A percentile compares a stretch with the other conserved stretches of the same genome.
phyloP scores from a whole-genome alignment of 2,888 invertebrate genomes.

The Protophormia terraenovae region DNA sequence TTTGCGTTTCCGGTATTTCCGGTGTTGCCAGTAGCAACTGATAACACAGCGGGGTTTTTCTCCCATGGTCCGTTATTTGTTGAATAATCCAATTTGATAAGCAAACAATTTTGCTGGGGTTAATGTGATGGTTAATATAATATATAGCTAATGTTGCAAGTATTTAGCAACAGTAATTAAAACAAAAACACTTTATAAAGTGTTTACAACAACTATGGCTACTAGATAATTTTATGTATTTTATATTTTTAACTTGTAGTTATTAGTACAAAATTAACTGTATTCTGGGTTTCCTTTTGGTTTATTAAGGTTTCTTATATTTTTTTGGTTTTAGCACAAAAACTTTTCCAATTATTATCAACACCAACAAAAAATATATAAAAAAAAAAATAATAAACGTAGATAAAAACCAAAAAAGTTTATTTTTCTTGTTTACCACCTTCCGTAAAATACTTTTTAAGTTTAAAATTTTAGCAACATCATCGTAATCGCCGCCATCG shows the following conservation, averaged over 20 bases:
- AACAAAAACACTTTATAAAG: neutral
- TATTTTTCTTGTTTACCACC: too few relatives aligned
- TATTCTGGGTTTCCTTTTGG: too few relatives aligned
- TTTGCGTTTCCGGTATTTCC: constrained; percentile 73
- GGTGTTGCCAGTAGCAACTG: constrained; percentile 72
- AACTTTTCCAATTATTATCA: constrained; percentile 53
- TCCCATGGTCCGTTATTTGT: constrained; percentile 78
- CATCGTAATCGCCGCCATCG: constrained; percentile 41
- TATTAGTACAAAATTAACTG: too few relatives aligned
- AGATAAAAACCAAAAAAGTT: neutral
- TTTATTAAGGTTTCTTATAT: neutral
- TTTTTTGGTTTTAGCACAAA: constrained; percentile 30
- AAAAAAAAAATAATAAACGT: neutral
- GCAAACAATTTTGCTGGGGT: neutral
- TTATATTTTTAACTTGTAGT: neutral
- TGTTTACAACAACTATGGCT: neutral
- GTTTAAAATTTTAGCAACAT: constrained; percentile 43
- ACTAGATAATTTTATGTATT: neutral
- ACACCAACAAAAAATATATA: neutral
- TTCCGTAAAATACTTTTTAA: constrained; percentile 2
- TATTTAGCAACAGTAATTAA: neutral
- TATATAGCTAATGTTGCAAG: neutral
- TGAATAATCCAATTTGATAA: constrained; percentile 77
- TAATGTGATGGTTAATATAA: neutral
- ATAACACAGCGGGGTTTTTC: constrained; percentile 73